These are phyloP conservation scores for Diabrotica undecimpunctata DNA, from an alignment of 1,140 invertebrate species.

Conservation along the genomic window DNA sequence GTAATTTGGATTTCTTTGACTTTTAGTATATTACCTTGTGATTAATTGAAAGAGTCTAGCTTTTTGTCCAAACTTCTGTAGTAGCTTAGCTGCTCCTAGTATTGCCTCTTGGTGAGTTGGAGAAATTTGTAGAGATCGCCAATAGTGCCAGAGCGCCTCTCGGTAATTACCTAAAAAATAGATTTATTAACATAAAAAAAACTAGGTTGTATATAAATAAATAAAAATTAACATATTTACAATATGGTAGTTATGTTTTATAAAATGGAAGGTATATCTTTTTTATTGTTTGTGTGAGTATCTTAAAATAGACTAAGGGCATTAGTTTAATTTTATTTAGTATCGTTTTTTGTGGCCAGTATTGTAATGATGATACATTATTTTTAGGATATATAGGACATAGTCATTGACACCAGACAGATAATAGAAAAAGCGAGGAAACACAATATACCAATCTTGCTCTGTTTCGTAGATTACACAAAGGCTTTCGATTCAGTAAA, in stretches of 20 bases:
- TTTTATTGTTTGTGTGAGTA: background rate
- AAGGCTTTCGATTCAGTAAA: no score
- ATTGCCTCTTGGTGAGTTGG: slow-evolving; percentile 53
- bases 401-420: no score
- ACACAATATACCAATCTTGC: no score
- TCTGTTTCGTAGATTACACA: no score
- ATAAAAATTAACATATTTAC: background rate
- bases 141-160: slow-evolving; percentile 56
- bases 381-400: no score
- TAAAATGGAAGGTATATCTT: background rate
- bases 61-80: slow-evolving; percentile 60
- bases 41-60: slow-evolving; percentile 62
- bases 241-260: no score
- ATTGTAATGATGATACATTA: no score
- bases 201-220: background rate
- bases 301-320: no score
- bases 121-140: slow-evolving; percentile 53
- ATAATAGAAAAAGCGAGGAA: no score
- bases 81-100: slow-evolving; percentile 55
- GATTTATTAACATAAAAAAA: background rate
- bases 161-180: slow-evolving; percentile 48
- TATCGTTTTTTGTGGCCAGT: no score
- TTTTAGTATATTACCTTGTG: slow-evolving; percentile 51
- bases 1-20: no score
- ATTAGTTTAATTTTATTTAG: no score